These are phyloP conservation scores for Hypselothyrea guttata DNA, from an alignment of 2,888 invertebrate species.

Conservation along the genomic window DNA sequence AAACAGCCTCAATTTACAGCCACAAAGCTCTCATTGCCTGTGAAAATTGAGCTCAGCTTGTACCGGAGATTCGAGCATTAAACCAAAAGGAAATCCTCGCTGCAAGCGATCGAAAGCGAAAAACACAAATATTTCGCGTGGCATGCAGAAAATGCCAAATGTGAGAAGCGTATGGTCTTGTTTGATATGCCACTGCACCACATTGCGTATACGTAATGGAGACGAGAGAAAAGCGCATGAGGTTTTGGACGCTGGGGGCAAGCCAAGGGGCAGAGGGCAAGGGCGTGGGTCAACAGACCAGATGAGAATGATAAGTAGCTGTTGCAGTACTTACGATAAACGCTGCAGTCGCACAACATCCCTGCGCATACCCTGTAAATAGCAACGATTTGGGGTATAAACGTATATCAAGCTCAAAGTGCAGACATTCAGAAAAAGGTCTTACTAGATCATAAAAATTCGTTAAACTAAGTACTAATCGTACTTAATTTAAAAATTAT, in stretches of 20 bases:
- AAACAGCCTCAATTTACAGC: too few species aligned
- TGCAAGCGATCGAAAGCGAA: too few species aligned
- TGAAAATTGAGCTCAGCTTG: too few species aligned
- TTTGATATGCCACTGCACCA: background rate
- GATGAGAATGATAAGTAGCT: constrained; percentile 46
- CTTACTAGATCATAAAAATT: too few species aligned
- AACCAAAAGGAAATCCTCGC: too few species aligned
- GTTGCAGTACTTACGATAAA: constrained; percentile 40
- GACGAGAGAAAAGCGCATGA: background rate
- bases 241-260: background rate
- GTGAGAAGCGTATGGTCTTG: background rate
- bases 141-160: too few species aligned
- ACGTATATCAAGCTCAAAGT: too few species aligned
- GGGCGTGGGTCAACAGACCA: constrained; percentile 15
- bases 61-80: too few species aligned
- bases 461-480: too few species aligned
- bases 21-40: too few species aligned
- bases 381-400: background rate
- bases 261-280: background rate
- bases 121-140: background rate
- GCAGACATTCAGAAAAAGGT: too few species aligned
- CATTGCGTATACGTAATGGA: constrained; percentile 8
- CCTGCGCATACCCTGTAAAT: constrained; percentile 25
- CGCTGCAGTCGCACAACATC: constrained; percentile 13
- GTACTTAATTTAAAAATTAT: too few species aligned